Evolutionary conservation across 2,888 invertebrate genomes (phyloP).

Genomic region (Apodemia hepburni): DNA sequence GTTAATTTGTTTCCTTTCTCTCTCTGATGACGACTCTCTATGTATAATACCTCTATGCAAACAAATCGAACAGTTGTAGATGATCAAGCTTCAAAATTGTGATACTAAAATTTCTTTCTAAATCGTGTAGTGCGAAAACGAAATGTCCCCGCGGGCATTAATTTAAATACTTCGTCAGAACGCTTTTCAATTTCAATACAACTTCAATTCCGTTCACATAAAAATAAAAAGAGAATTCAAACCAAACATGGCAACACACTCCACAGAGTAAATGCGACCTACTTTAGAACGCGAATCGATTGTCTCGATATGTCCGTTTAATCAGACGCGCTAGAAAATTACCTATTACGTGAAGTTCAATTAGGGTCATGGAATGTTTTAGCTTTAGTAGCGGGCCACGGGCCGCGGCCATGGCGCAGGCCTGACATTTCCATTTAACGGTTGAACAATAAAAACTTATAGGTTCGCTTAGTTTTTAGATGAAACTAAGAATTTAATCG

Average conservation of each 20-base stretch:
- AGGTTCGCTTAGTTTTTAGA: neutral
- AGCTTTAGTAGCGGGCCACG: conserved; percentile 5
- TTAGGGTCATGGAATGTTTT: conserved; percentile 18
- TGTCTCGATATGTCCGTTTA: conserved; percentile 45
- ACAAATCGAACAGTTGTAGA: too few relatives aligned
- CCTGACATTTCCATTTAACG: conserved; percentile 14
- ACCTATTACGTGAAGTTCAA: conserved; percentile 33
- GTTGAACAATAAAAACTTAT: conserved; percentile 8
- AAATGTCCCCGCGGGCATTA: neutral
- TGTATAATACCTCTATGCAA: too few relatives aligned
- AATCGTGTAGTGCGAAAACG: neutral
- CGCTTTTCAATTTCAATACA: conserved; percentile 1
- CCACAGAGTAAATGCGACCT: conserved; percentile 25
- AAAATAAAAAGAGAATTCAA: conserved; percentile 2
- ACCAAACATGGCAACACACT: neutral
- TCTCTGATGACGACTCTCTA: too few relatives aligned
- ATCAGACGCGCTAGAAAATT: conserved; percentile 44
- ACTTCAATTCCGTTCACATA: neutral
- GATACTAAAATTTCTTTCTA: neutral
- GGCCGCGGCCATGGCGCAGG: neutral
- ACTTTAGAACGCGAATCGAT: conserved; percentile 44
- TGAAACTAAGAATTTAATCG: too few relatives aligned
- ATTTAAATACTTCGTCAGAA: conserved; percentile 1
- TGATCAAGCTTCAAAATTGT: too few relatives aligned
- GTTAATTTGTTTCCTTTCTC: too few relatives aligned